Percentiles rank a stretch among this genome's conserved stretches.
Conservation (phyloP, 1,140 invertebrate species). For the Branchinecta lindahli region DNA sequence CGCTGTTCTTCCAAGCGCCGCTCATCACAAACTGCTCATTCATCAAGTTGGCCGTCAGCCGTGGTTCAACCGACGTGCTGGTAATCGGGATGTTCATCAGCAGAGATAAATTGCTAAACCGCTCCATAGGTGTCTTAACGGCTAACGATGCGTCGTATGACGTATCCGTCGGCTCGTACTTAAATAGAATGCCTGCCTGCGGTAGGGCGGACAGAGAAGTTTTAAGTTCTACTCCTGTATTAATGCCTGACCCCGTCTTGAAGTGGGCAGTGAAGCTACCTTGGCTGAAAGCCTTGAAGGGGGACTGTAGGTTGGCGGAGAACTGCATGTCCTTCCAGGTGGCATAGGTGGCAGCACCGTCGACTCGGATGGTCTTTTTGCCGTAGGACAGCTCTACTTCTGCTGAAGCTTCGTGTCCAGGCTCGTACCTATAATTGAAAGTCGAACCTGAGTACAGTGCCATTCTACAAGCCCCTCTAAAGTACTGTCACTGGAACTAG, state of each 20-base stretch:
- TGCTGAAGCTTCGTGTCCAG: conserved; percentile 3
- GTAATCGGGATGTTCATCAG: conserved; percentile 16
- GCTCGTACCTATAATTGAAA: not conserved
- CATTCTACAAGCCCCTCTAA: no score
- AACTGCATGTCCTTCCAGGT: conserved; percentile 24
- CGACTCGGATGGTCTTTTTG: conserved; percentile 16
- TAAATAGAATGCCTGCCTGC: conserved; percentile 18
- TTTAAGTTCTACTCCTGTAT: conserved; percentile 21
- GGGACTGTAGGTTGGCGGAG: conserved; percentile 25
- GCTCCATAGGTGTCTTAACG: conserved; percentile 22
- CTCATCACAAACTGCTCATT: conserved; percentile 12
- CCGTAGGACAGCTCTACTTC: conserved; percentile 15
- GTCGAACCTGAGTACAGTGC: no score
- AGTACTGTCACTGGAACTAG: no score
- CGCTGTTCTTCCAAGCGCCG: not conserved
- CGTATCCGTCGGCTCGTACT: conserved; percentile 17
- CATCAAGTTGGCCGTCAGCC: not conserved
- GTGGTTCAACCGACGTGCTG: not conserved
- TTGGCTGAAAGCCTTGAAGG: conserved; percentile 23
- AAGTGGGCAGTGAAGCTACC: conserved; percentile 15
- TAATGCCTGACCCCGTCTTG: conserved; percentile 20
- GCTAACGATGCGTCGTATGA: conserved; percentile 22
- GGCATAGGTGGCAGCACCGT: conserved; percentile 18
- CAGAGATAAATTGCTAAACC: conserved; percentile 18
- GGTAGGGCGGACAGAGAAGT: conserved; percentile 21